A percentile compares a stretch with the other conserved stretches of the same genome.
phyloP scores from a whole-genome alignment of 2,888 invertebrate genomes.

The Troides oblongomaculatus region DNA sequence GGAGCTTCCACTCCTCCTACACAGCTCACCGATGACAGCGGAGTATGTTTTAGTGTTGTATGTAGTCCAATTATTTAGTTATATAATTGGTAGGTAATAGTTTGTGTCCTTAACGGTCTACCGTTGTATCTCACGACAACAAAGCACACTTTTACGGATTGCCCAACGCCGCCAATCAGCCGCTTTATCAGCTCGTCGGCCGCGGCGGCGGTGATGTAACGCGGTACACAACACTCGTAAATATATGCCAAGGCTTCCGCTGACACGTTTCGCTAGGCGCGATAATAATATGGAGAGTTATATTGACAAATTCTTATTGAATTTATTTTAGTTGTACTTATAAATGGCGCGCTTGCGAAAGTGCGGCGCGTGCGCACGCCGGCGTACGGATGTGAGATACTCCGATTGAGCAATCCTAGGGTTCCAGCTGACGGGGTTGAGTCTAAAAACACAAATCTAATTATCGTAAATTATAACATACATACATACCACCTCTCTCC shows the following conservation, averaged over 20 bases:
- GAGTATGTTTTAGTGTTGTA: background rate
- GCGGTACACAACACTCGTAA: slow-evolving; percentile 27
- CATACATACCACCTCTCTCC: no score
- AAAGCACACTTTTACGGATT: slow-evolving; percentile 21
- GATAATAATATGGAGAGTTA: slow-evolving; percentile 22
- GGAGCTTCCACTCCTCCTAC: no score
- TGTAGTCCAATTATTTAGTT: background rate
- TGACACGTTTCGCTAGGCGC: slow-evolving; percentile 28
- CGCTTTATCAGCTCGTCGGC: slow-evolving; percentile 25
- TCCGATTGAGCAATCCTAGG: slow-evolving; percentile 4
- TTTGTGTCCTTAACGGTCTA: slow-evolving; percentile 10
- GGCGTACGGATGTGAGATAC: background rate
- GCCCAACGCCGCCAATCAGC: slow-evolving; percentile 26
- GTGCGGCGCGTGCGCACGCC: slow-evolving; percentile 3
- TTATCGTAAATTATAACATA: no score
- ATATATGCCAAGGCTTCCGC: slow-evolving; percentile 29
- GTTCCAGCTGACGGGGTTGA: background rate
- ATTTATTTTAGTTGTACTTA: slow-evolving; percentile 24
- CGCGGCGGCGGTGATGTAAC: slow-evolving; percentile 28
- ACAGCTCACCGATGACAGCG: no score
- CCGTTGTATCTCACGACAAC: slow-evolving; percentile 16
- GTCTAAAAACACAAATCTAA: no score
- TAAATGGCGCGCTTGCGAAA: slow-evolving; percentile 24
- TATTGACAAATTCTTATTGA: slow-evolving; percentile 23
- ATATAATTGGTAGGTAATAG: background rate